Percentiles rank a stretch among this genome's conserved stretches.
Conservation (phyloP, 2,888 invertebrate genomes). For the Cryptocephalus primarius region DNA sequence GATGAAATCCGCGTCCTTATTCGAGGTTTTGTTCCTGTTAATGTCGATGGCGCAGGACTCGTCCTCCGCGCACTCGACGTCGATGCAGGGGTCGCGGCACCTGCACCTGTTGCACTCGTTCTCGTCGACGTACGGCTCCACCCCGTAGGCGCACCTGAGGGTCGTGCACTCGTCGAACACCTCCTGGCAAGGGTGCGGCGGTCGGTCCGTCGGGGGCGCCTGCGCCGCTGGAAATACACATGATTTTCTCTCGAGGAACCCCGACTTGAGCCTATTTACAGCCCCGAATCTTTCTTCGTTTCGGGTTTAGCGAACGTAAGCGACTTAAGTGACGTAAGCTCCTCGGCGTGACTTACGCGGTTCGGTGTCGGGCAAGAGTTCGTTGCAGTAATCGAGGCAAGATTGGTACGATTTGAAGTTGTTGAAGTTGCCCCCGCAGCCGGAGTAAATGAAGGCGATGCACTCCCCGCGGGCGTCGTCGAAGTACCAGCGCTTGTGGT, state of each 20-base stretch:
- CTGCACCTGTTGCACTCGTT: conserved; percentile 61
- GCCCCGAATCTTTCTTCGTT: too few relatives aligned
- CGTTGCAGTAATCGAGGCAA: conserved; percentile 52
- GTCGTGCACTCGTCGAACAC: conserved; percentile 50
- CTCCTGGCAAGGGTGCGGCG: conserved; percentile 38
- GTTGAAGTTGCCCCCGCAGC: conserved; percentile 82
- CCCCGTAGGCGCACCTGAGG: conserved; percentile 61
- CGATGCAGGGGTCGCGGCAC: conserved; percentile 65
- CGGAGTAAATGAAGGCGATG: conserved; percentile 69
- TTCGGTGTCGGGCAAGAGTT: conserved; percentile 25
- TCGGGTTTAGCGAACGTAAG: too few relatives aligned
- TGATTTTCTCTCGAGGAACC: too few relatives aligned
- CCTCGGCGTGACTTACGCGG: conserved; percentile 24
- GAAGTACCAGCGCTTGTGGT: conserved; percentile 61
- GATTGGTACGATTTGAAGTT: conserved; percentile 65
- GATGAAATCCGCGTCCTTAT: conserved; percentile 37
- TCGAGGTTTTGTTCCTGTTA: conserved; percentile 32
- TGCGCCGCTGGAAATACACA: conserved; percentile 6
- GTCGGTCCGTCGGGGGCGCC: conserved; percentile 25
- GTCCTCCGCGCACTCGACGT: conserved; percentile 47
- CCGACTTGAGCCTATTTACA: too few relatives aligned
- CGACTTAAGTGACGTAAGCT: too few relatives aligned
- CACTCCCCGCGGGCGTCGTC: conserved; percentile 59
- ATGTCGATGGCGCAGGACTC: conserved; percentile 60
- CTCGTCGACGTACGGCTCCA: conserved; percentile 48